These are phyloP conservation scores for Redunca redunca DNA, from an alignment of 2,113 vertebrate species.

Conservation along the genomic window DNA sequence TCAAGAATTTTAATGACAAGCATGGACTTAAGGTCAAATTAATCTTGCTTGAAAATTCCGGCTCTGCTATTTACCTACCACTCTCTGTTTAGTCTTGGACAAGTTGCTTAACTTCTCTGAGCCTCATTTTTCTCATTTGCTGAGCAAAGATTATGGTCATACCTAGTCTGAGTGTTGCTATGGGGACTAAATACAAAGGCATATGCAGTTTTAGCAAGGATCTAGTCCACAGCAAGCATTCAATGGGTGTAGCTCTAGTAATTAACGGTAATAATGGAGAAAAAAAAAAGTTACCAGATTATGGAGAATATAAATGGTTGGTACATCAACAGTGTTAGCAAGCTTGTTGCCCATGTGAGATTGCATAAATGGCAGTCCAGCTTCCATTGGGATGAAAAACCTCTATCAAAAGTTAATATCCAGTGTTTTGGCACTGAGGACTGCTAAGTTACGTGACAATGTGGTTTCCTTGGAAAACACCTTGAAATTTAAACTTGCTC, in stretches of 20 bases:
- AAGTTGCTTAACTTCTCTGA: constrained; percentile 1
- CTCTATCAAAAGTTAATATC: not conserved
- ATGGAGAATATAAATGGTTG: not conserved
- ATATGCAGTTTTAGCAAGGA: not conserved
- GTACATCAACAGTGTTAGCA: no score
- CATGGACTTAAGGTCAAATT: not conserved
- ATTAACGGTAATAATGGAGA: not conserved
- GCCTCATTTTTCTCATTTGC: not conserved
- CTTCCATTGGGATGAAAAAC: not conserved
- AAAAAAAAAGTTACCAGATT: not conserved
- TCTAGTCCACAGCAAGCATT: not conserved
- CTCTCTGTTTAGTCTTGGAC: not conserved
- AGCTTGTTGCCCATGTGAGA: not conserved
- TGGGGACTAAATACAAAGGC: not conserved
- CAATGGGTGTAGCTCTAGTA: not conserved
- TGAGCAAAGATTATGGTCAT: not conserved
- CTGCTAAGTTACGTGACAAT: not conserved
- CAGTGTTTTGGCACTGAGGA: not conserved
- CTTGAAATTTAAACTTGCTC: not conserved
- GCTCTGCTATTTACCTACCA: not conserved
- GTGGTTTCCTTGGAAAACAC: not conserved
- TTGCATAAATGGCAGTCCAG: not conserved
- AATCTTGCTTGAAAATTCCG: not conserved
- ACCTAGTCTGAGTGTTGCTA: not conserved
- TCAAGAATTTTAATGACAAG: not conserved